These are phyloP conservation scores for Phyllostomus hastatus DNA, from an alignment of 2,113 vertebrate species.

Conservation along the genomic window DNA sequence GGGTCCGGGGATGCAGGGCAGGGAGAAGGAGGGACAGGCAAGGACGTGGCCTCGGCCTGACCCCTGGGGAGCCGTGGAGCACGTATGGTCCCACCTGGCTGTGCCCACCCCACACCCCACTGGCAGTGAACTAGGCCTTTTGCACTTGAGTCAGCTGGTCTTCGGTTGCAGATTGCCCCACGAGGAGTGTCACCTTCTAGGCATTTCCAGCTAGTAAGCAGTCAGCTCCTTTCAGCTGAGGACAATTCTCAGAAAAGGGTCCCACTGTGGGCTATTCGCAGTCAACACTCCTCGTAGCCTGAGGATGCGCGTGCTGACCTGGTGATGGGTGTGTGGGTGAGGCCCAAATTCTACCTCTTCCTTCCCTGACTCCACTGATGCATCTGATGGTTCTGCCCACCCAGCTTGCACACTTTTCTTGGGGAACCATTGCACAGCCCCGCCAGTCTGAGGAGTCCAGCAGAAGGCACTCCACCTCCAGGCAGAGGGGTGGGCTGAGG, in stretches of 20 bases:
- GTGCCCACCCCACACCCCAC: fast-evolving
- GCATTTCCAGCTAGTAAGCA: not conserved
- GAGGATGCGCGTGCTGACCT: not conserved
- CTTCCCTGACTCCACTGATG: not conserved
- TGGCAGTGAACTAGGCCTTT: not conserved
- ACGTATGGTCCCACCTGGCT: fast-evolving
- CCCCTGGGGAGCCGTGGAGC: not conserved
- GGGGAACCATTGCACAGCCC: not conserved
- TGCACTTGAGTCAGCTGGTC: not conserved
- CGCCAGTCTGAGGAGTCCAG: not conserved
- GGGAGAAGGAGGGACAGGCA: too few species aligned
- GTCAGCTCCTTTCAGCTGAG: not conserved
- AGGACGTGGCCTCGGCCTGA: not conserved
- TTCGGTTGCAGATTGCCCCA: not conserved
- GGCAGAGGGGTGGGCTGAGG: not conserved
- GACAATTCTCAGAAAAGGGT: not conserved
- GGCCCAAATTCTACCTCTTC: not conserved
- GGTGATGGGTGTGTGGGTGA: too few species aligned
- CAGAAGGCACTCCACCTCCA: not conserved
- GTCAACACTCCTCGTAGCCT: not conserved
- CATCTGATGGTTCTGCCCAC: not conserved
- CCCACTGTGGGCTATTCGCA: not conserved
- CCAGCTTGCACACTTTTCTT: not conserved
- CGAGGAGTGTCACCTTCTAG: not conserved
- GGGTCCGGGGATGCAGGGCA: not conserved